phyloP scores from a whole-genome alignment of 2,113 vertebrate species.

The Sapayoa aenigma region DNA sequence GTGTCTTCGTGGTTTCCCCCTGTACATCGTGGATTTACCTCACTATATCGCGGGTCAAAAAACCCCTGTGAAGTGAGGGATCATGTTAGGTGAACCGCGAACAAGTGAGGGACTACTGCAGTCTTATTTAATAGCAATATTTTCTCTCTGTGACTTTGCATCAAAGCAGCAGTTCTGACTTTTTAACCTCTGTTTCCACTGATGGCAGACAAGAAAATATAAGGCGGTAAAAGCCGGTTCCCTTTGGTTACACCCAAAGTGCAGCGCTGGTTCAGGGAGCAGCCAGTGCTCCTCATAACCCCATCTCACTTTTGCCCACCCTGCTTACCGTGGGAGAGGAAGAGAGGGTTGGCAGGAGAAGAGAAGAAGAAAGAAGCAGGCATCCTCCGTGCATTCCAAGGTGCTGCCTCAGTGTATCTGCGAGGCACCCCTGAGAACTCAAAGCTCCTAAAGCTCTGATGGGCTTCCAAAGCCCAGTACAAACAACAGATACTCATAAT shows the following conservation, averaged over 20 bases:
- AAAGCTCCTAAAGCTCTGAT: background rate
- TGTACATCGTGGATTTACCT: too few relatives aligned
- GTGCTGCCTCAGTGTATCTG: background rate
- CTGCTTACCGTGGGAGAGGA: background rate
- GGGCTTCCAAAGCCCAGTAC: background rate
- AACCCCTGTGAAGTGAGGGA: too few relatives aligned
- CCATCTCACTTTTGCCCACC: background rate
- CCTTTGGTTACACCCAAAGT: background rate
- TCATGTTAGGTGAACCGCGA: too few relatives aligned
- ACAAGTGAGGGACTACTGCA: too few relatives aligned
- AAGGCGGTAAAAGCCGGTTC: background rate
- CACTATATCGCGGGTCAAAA: too few relatives aligned
- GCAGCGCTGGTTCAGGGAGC: background rate
- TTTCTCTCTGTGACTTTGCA: background rate
- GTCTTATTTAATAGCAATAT: background rate
- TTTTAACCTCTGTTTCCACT: background rate
- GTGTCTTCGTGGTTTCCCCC: too few relatives aligned
- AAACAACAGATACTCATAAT: background rate
- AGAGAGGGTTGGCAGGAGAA: fast-evolving
- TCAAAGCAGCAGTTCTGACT: background rate
- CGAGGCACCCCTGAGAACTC: fast-evolving
- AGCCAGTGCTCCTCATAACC: background rate
- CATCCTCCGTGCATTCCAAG: fast-evolving
- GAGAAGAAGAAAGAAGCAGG: background rate
- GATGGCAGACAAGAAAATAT: background rate